Evolutionary conservation across 2,797 vertebrate genomes (phyloP).

Genomic region (Atherinosoma microstoma): DNA sequence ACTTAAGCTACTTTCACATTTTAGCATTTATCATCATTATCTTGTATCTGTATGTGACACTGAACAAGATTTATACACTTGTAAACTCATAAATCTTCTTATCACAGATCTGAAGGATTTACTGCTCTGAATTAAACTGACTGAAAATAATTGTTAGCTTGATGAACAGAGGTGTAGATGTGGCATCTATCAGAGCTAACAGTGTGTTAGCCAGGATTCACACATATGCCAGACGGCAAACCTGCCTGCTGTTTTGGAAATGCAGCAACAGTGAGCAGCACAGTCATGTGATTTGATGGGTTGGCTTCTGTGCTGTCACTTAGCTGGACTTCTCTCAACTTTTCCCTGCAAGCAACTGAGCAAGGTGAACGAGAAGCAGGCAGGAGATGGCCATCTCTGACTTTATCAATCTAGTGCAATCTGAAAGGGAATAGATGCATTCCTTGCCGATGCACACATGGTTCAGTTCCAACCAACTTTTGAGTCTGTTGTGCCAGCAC

Average conservation of each 20-base stretch:
- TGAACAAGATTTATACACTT: not conserved
- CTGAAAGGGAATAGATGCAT: not conserved
- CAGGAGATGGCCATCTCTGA: not conserved
- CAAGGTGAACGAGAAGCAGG: not conserved
- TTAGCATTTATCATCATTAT: not conserved
- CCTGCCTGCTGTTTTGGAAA: not conserved
- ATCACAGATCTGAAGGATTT: not conserved
- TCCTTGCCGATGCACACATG: not conserved
- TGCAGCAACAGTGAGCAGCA: not conserved
- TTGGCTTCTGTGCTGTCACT: not conserved
- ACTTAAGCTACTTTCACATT: not conserved
- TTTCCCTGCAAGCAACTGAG: not conserved
- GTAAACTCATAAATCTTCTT: not conserved
- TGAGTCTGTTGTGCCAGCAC: not conserved
- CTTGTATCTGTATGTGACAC: not conserved
- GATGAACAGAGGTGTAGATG: not conserved
- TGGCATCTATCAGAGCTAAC: not conserved
- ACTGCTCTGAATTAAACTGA: not conserved
- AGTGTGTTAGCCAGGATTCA: not conserved
- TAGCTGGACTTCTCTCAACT: conserved; percentile 1
- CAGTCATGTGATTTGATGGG: not conserved
- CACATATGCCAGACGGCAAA: not conserved
- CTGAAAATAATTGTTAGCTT: not conserved
- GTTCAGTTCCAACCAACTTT: not conserved
- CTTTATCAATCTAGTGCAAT: not conserved